These are phyloP conservation scores for Sphaerophoria rueppellii DNA, from an alignment of 2,888 invertebrate genomes.

Conservation along the genomic window DNA sequence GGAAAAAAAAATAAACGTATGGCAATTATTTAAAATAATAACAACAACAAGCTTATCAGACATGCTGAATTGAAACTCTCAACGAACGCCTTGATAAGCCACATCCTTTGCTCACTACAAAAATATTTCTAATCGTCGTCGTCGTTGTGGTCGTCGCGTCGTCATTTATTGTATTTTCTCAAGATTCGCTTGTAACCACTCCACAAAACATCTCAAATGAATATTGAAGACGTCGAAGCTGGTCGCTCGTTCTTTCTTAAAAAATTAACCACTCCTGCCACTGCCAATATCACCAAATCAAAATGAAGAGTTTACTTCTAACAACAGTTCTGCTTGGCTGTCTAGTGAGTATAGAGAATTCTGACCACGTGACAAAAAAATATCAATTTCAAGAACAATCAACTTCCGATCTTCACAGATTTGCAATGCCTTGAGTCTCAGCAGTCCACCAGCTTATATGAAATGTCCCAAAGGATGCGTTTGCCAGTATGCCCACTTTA, in stretches of 20 bases:
- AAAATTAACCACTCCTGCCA: no score
- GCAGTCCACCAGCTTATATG: constrained; percentile 74
- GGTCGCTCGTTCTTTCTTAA: background rate
- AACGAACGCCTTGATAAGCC: constrained; percentile 52
- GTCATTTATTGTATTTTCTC: constrained; percentile 26
- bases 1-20: no score
- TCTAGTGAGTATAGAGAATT: constrained; percentile 45
- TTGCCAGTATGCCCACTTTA: constrained; percentile 84
- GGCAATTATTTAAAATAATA: background rate
- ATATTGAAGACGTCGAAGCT: constrained; percentile 19
- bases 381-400: background rate
- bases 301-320: constrained; percentile 48
- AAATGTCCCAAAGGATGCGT: constrained; percentile 83
- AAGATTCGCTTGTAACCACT: constrained; percentile 12
- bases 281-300: background rate
- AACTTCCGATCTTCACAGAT: constrained; percentile 14
- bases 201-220: constrained; percentile 1
- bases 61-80: constrained; percentile 54
- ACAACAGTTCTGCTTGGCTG: constrained; percentile 19
- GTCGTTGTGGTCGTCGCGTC: constrained; percentile 25
- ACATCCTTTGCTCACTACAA: constrained; percentile 64
- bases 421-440: constrained; percentile 28
- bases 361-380: constrained; percentile 9
- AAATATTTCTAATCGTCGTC: constrained; percentile 21
- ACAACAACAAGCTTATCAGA: constrained; percentile 49